Base-by-base conservation (phyloP, 2,797 vertebrate species). In the Fringilla coelebs region DNA sequence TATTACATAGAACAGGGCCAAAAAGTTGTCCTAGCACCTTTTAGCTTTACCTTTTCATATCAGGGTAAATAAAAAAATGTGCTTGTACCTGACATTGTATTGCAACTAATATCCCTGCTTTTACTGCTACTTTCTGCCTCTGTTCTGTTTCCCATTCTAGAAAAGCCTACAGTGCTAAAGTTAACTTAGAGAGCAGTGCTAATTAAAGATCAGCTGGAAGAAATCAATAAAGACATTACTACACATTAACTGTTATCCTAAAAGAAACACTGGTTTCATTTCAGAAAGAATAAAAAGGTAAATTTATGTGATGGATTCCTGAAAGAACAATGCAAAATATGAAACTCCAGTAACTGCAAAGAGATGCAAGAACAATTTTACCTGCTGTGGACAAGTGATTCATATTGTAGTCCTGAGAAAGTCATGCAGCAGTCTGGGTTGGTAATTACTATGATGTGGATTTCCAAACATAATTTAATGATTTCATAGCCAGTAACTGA, bases 141-240 rank as follows among this genome's bases (percentile, higher is more conserved):
- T 72, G 12, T 36, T 86, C 26, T 67, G 4, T 62, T 78, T 85
- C n/a, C 20, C 5, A 15, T 61, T 88, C 51, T 61, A 68, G 67
- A 88, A 79, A 68, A 84, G 4, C 19, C 34, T 81, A 41, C 11
- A 68, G 19, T 89, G 17, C 8, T 88, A 29, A 84, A 60, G 54
- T 88, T 74, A 48, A 89, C 82, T 82, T 89, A 83, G 26, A 86
- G 38, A 85, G 51, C 26, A 67, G 32, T 80, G 28, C 45, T 91
- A 94, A 93, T 52, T 91, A 82, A 91, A 86, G 67, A 71, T 84
- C 71, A 82, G 8, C 28, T 79, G 60, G 32, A 87, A 87, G 68
- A 94, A 87, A 90, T 87, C 74, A 87, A 79, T 95, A 41, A 62
- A 63, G 36, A 63, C 48, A 51, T 85, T 92, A 67, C 22, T 61